These are phyloP conservation scores for Raphicerus campestris DNA, from an alignment of 2,113 vertebrate species.

Conservation along the genomic window DNA sequence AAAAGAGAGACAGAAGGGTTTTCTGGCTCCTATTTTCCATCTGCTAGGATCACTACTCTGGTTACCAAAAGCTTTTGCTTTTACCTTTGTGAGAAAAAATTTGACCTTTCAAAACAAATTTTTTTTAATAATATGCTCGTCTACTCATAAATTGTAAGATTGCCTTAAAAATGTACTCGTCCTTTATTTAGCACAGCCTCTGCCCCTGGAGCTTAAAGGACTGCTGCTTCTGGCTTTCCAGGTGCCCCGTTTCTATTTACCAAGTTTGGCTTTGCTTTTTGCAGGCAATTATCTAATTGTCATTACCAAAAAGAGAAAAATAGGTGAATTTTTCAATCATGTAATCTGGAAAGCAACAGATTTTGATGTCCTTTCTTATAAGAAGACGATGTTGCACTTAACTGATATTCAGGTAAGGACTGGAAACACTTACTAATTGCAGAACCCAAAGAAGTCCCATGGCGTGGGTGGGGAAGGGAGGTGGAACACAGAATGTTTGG, in stretches of 20 bases:
- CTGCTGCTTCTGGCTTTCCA: neutral
- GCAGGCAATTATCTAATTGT: conserved; percentile 95
- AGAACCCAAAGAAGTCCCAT: neutral
- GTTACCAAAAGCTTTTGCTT: neutral
- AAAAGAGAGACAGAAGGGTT: neutral
- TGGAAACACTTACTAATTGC: neutral
- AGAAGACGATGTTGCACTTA: conserved; percentile 96
- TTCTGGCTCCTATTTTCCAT: neutral
- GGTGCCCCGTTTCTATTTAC: neutral
- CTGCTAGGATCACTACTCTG: neutral
- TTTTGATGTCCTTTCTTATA: conserved; percentile 95
- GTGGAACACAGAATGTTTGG: neutral
- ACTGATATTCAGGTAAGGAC: conserved; percentile 93
- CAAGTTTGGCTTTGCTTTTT: conserved; percentile 23
- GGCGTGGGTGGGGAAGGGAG: neutral
- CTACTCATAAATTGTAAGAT: neutral
- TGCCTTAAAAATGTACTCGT: neutral
- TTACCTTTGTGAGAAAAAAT: neutral
- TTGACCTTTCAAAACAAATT: neutral
- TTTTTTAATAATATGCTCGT: neutral
- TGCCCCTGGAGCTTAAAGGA: neutral
- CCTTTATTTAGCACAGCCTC: neutral
- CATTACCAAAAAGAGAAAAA: conserved; percentile 94
- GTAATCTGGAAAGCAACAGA: conserved; percentile 93
- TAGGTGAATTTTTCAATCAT: conserved; percentile 93